Evolutionary conservation across 2,797 vertebrate species (phyloP).

Genomic region (Enteromius treurensis): DNA sequence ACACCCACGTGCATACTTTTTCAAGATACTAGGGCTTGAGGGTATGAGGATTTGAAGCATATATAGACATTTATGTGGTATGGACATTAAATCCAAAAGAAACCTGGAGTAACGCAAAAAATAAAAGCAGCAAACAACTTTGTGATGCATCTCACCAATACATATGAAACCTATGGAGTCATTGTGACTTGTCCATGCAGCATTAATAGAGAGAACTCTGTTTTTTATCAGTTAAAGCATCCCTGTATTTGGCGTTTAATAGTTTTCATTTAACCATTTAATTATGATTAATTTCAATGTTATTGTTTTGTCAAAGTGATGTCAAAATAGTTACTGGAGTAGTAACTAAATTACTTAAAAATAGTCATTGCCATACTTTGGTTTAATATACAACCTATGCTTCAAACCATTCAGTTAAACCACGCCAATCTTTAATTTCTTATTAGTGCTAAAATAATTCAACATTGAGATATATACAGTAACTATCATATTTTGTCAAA

Average conservation of each 20-base stretch:
- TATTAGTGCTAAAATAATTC: neutral
- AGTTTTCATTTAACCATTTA: neutral
- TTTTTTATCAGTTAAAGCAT: neutral
- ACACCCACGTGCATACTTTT: neutral
- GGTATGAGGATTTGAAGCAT: neutral
- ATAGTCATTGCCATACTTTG: neutral
- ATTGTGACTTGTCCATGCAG: neutral
- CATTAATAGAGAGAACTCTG: neutral
- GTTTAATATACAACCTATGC: neutral
- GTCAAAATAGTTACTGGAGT: too few relatives aligned
- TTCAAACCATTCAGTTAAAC: neutral
- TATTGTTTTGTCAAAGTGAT: too few relatives aligned
- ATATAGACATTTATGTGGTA: neutral
- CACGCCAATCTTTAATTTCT: constrained; percentile 2
- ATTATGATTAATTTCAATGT: too few relatives aligned
- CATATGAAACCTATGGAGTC: neutral
- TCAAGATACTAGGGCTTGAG: neutral
- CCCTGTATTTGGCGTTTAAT: neutral
- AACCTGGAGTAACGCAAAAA: neutral
- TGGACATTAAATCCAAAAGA: neutral
- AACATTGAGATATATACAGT: neutral
- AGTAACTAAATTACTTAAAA: neutral
- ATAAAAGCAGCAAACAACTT: neutral
- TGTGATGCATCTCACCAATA: neutral
- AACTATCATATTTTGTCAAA: neutral